Evolutionary conservation across 2,113 vertebrate genomes (phyloP).

Genomic region (Chlamydotis undulata): DNA sequence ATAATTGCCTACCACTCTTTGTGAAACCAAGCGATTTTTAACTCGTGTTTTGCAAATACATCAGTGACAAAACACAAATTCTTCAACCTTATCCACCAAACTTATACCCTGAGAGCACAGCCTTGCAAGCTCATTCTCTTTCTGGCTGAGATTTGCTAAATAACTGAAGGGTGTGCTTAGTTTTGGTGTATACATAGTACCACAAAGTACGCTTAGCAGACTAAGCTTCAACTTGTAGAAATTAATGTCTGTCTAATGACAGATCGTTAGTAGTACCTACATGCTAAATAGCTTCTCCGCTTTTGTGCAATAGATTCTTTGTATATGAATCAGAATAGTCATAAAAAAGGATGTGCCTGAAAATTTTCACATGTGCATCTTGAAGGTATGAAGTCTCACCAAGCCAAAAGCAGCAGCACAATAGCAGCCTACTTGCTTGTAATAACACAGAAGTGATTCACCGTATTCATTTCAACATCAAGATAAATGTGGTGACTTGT

Average conservation of each 20-base stretch:
- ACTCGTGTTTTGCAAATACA: neutral
- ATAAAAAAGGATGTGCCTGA: neutral
- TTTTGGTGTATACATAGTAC: neutral
- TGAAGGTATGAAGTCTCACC: neutral
- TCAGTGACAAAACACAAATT: conserved; percentile 1
- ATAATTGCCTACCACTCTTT: neutral
- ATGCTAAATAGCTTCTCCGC: neutral
- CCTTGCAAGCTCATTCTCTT: neutral
- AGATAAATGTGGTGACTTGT: neutral
- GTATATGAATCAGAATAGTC: neutral
- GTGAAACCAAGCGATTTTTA: conserved; percentile 12
- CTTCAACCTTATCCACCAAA: neutral
- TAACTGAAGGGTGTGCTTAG: neutral
- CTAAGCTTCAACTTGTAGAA: neutral
- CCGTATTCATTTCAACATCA: neutral
- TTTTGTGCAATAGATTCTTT: neutral
- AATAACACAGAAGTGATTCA: conserved; percentile 5
- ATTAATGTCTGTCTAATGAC: neutral
- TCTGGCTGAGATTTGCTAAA: neutral
- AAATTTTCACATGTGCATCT: neutral
- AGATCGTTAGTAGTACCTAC: neutral
- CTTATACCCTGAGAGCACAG: neutral
- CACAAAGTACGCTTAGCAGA: neutral
- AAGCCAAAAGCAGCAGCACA: neutral
- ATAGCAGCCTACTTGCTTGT: neutral